These are phyloP conservation scores for Potamarius usumacintae DNA, from an alignment of 2,113 vertebrate species.

Conservation along the genomic window DNA sequence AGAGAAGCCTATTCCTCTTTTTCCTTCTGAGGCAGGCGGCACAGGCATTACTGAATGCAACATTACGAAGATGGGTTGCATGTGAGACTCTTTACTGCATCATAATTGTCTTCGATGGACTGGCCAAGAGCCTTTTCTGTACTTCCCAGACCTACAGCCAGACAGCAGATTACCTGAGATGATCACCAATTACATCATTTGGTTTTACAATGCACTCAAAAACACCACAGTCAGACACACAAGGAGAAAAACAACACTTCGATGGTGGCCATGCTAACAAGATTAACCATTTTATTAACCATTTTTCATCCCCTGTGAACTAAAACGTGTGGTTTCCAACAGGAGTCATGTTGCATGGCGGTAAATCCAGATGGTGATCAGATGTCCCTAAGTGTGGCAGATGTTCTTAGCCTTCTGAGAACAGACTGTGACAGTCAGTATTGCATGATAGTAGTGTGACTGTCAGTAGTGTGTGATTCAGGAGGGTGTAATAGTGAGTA, in stretches of 20 bases:
- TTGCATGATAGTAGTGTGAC: neutral
- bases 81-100: neutral
- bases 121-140: neutral
- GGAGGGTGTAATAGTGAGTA: neutral
- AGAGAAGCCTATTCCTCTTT: neutral
- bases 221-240: neutral
- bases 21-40: neutral
- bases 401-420: constrained; percentile 4
- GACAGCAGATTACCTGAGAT: constrained; percentile 13
- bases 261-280: constrained; percentile 14
- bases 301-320: constrained; percentile 7
- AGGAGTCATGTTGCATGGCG: constrained; percentile 11
- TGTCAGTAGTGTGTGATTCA: neutral
- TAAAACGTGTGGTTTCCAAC: constrained; percentile 1
- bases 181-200: neutral
- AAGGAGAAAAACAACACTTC: constrained; percentile 13
- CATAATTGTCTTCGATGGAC: neutral
- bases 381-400: constrained; percentile 17
- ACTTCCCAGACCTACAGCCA: neutral
- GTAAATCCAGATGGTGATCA: constrained; percentile 26
- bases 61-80: constrained; percentile 5
- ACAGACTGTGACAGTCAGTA: neutral
- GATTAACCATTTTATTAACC: constrained; percentile 14
- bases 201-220: neutral
- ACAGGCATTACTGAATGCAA: neutral